Base-by-base conservation (phyloP, 2,888 invertebrate species). In the Cybosia mesomella region DNA sequence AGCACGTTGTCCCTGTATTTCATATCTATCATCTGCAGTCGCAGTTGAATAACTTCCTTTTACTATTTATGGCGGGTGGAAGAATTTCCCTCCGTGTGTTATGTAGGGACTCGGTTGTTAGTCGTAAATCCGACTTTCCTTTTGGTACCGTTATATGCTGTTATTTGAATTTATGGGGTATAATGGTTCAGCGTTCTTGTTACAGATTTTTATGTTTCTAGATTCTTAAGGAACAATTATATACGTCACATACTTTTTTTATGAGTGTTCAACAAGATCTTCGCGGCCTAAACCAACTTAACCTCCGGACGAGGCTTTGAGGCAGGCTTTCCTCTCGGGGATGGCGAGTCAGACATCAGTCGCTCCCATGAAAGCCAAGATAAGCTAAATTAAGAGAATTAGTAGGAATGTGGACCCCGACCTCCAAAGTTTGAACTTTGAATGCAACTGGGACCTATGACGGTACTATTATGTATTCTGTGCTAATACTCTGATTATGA, bases 51-150 rank as follows among this genome's bases (percentile, higher is more conserved):
- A 77, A 83, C 84, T 86, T 86, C 86, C 87, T 82, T 68, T 69
- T 75, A 71, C 87, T 84, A 72, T 86, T 83, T 88, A 88, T 81
- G 88, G 90, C 67, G 76, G 82, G 76, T 74, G 86, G 84, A 87
- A 87, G 82, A 88, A 86, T 90, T 89, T 91, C 89, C 82, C 87
- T 83, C 71, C 65, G 64, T 72, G 67, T 76, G 75, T 77, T 75
- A 77, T 72, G 77, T 74, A 74, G 59, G 67, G 76, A 69, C 73
- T 62, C 18, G 79, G 77, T 83, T 76, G 83, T 85, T 85, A 85
- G 82, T 81, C 73, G 80, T 73, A 77, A 78, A 75, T 84, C 79
- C 82, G 77, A 82, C 81, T 86, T 83, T 83, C 84, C 79, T 78
- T 76, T 75, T 69, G 60, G 64, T 55, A 36, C 58, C 70, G 69